Conservation (phyloP, 2,888 invertebrate genomes). For the Automeris io region DNA sequence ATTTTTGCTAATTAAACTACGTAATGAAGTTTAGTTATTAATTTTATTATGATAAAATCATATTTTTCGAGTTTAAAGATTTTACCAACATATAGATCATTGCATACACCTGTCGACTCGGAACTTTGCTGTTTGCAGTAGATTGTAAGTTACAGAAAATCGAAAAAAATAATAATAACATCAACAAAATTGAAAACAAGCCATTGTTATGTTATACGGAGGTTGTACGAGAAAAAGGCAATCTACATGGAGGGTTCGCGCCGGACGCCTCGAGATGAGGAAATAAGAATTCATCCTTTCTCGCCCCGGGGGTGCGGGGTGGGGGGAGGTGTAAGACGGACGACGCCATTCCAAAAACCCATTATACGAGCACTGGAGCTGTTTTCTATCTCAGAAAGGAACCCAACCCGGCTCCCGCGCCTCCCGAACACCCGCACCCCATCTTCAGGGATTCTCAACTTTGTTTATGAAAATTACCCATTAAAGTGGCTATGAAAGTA, state of each 20-base stretch:
- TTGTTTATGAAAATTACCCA: slow-evolving; percentile 77
- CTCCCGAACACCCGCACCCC: slow-evolving; percentile 33
- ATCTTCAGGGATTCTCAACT: slow-evolving; percentile 66
- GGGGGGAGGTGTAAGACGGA: slow-evolving; percentile 74
- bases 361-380: slow-evolving; percentile 82
- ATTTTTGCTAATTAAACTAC: too few species aligned
- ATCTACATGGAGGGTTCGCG: slow-evolving; percentile 73
- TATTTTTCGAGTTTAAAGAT: too few species aligned
- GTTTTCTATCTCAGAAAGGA: slow-evolving; percentile 77
- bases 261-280: slow-evolving; percentile 74
- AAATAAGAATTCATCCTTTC: slow-evolving; percentile 78
- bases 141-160: slow-evolving; percentile 11
- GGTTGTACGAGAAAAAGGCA: slow-evolving; percentile 71
- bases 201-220: slow-evolving; percentile 74
- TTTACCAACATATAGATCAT: too few species aligned
- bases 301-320: slow-evolving; percentile 49
- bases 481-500: slow-evolving; percentile 76
- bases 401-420: slow-evolving; percentile 46
- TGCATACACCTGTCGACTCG: too few species aligned
- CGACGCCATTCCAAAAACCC: slow-evolving; percentile 84
- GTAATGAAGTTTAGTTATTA: too few species aligned
- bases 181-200: slow-evolving; percentile 73
- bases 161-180: slow-evolving; percentile 40
- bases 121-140: slow-evolving; percentile 1
- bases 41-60: too few species aligned